Conservation (phyloP, 1,140 invertebrate genomes). For the Hylyphantes graminicola region DNA sequence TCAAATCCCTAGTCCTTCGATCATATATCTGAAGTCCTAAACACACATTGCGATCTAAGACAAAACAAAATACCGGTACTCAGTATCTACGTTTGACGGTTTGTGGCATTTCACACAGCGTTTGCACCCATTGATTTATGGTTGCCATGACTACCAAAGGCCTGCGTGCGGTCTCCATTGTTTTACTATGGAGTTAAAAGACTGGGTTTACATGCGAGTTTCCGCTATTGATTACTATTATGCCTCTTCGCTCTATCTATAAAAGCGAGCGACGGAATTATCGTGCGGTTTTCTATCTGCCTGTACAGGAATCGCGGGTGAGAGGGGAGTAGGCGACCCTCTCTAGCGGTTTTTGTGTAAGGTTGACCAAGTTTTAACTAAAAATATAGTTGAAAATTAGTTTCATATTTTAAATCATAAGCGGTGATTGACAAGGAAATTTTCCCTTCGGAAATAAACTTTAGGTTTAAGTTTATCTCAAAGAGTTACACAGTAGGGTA, state of each 20-base stretch:
- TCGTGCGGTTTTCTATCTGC: not conserved
- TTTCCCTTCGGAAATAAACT: too few relatives aligned
- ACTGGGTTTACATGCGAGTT: conserved; percentile 46
- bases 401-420: too few relatives aligned
- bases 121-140: conserved; percentile 57
- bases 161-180: conserved; percentile 58
- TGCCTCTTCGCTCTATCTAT: conserved; percentile 13
- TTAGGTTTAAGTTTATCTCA: too few relatives aligned
- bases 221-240: conserved; percentile 59
- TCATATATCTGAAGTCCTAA: not conserved
- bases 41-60: not conserved
- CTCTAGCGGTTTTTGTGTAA: not conserved
- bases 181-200: conserved; percentile 59
- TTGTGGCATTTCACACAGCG: conserved; percentile 49
- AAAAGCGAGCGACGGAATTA: conserved; percentile 26
- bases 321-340: not conserved
- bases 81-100: conserved; percentile 51
- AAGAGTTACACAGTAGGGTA: too few relatives aligned
- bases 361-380: too few relatives aligned
- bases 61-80: conserved; percentile 58
- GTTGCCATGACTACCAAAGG: conserved; percentile 42
- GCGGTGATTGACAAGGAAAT: too few relatives aligned
- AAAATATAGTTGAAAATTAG: too few relatives aligned
- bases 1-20: not conserved
- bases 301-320: conserved; percentile 23